A percentile compares a stretch with the other conserved stretches of the same genome.
phyloP scores from a whole-genome alignment of 2,113 vertebrate species.

The Pollimyrus isidori region DNA sequence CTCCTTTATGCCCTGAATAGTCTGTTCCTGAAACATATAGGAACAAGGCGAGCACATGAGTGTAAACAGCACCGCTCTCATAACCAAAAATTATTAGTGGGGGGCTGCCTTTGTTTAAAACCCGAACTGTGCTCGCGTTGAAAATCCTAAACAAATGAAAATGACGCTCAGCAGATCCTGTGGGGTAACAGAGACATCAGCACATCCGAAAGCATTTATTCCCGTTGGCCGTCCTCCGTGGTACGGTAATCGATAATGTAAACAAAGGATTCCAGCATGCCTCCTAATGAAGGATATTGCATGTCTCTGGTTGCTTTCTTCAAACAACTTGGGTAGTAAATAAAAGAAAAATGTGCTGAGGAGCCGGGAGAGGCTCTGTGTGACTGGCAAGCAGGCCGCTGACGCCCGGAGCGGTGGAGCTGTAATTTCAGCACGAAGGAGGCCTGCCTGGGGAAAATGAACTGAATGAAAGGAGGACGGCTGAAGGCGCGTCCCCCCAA shows the following conservation, averaged over 20 bases:
- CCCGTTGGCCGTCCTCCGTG: not conserved
- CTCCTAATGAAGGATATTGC: not conserved
- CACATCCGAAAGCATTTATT: not conserved
- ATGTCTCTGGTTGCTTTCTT: not conserved
- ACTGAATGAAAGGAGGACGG: not conserved
- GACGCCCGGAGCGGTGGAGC: not conserved
- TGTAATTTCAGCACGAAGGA: not conserved
- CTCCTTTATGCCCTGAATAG: not conserved
- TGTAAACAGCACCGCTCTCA: not conserved
- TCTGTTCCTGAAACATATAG: not conserved
- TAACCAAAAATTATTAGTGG: not conserved
- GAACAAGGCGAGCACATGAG: not conserved
- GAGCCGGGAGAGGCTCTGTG: not conserved
- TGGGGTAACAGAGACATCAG: not conserved
- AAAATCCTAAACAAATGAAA: not conserved
- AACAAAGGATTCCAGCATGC: not conserved
- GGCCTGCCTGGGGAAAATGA: not conserved
- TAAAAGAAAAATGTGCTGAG: not conserved
- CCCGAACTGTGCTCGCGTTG: not conserved
- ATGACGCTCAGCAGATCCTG: not conserved
- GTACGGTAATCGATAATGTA: not conserved
- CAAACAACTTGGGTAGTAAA: not conserved
- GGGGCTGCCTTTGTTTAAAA: not conserved
- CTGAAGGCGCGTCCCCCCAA: not conserved
- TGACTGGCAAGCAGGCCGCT: not conserved